Evolutionary conservation across 1,140 invertebrate species (phyloP), one percentile per base, ranked within the genome.

Genomic region (Phenacoccus solenopsis): DNA sequence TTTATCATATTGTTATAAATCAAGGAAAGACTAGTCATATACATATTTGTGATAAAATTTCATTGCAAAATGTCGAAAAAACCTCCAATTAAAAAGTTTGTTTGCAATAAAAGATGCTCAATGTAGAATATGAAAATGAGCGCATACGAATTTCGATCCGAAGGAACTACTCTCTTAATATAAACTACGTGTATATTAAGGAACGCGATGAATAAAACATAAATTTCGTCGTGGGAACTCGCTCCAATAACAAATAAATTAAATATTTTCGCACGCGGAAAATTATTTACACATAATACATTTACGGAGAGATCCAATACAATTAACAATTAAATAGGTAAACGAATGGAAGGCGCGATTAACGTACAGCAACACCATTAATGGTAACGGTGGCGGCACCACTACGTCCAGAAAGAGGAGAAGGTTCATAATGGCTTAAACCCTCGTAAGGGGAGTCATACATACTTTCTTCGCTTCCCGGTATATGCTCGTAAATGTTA

Each of bases 401-500:
- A 70, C 81, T 80, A 56, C 74, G 28, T 1, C 70, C 69, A 49
- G 78, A 78, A 27, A 84, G 78, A 5, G 86, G 86, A 74, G 87
- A 86, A 0, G 86, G 86, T 72, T 88, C 86, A 77, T 88, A 88
- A 24, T 87, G 86, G 67, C 85, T 84, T 2, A 77, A 82, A 76
- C 85, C 84, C 73, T 85, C 84, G 74, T 87, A 87, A 1, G 86
- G 86, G 70, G 83, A 83, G 75, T 87, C 87, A 74, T 90, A 89
- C 70, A 88, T 82, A 71, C 87, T 87, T 75, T 90, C 87, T 27
- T 28, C 49, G 25, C 25, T 64, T 49, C 87, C 84, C 73, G 84
- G 84, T 67, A 89, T 87, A 75, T 89, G 88, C 76, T 89, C 88
- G 75, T 89, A 89, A 71, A 88, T 85, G 61, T 82, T 80, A 74